Base-by-base conservation (phyloP, 2,797 vertebrate genomes). In the Tangara arthus region DNA sequence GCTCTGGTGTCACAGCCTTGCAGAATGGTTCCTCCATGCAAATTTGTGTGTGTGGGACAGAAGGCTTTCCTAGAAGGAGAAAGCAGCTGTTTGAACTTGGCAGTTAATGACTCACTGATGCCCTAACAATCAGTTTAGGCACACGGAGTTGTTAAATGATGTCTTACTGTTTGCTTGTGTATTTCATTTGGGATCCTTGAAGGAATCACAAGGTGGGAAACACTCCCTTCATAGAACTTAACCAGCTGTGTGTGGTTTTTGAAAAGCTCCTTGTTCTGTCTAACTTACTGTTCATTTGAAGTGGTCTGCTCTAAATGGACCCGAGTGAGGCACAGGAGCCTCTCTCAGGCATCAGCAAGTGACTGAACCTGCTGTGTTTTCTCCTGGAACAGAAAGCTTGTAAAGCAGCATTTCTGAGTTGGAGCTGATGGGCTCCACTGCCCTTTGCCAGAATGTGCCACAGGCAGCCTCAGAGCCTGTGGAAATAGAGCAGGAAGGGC, bases 41-140 rank as follows among this genome's bases (percentile, higher is more conserved):
- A 53, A 65, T 55, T 34, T 0, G 0, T n/a, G 3, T 34, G 2
- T 59, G n/a, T 23, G 37, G 71, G 52, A 22, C 44, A 46, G 64
- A 14, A 87, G 44, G 66, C 28, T 88, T 86, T 95, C 75, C 71
- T 87, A 16, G 59, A 71, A 88, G n/a, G 77, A 82, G 65, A 12
- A 73, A 76, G 16, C 27, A 53, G 57, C 41, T 83, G 41, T 23
- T 41, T 34, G 28, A 84, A 32, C 6, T 8, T 0, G 2, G 39
- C 27, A 50, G 6, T 50, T 89, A 11, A 18, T 52, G 73, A 47
- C 21, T 81, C 28, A 34, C 37, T 49, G 46, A 14, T 72, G 52
- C 44, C 71, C 35, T 66, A 27, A 41, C 28, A 76, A 47, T 77
- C 19, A 16, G 6, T 88, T 63, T 75, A 52, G 23, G 20, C 46